phyloP scores from a whole-genome alignment of 2,888 invertebrate species.

The Ctenicera cuprea region DNA sequence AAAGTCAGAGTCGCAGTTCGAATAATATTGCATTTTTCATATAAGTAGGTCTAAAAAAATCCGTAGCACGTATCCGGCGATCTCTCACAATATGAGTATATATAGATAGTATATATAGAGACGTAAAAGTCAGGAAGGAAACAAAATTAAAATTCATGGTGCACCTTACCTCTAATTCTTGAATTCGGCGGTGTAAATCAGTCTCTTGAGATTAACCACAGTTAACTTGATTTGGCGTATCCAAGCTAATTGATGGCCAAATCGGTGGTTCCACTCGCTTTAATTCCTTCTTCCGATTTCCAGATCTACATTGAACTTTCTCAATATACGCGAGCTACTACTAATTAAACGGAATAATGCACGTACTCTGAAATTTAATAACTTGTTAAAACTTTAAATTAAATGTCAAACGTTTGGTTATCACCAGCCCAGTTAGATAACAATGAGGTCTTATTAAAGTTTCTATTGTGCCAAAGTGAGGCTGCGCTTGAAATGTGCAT shows the following conservation, averaged over 20 bases:
- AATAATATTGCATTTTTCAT: too few species aligned
- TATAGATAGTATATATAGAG: background rate
- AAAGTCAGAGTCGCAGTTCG: too few species aligned
- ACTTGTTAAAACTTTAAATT: slow-evolving; percentile 35
- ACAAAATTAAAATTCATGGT: slow-evolving; percentile 36
- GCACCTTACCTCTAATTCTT: slow-evolving; percentile 32
- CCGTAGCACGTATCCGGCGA: background rate
- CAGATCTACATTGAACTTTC: slow-evolving; percentile 12
- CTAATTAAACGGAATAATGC: slow-evolving; percentile 30
- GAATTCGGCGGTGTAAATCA: slow-evolving; percentile 62
- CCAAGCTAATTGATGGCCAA: slow-evolving; percentile 63
- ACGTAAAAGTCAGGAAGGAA: slow-evolving; percentile 1
- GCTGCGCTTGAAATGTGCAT: background rate
- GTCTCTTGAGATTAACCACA: slow-evolving; percentile 63
- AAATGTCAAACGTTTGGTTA: slow-evolving; percentile 13
- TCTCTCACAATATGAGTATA: too few species aligned
- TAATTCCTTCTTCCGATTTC: slow-evolving; percentile 28
- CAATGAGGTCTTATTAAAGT: slow-evolving; percentile 12
- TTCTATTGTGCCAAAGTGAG: slow-evolving; percentile 4
- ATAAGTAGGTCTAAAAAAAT: background rate
- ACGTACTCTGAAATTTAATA: slow-evolving; percentile 20
- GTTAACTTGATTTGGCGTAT: slow-evolving; percentile 63
- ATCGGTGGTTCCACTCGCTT: slow-evolving; percentile 46
- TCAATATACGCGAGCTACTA: slow-evolving; percentile 26
- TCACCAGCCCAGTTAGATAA: background rate